These are phyloP conservation scores for Stenodera caucasica DNA, from an alignment of 2,888 invertebrate species.

Conservation along the genomic window DNA sequence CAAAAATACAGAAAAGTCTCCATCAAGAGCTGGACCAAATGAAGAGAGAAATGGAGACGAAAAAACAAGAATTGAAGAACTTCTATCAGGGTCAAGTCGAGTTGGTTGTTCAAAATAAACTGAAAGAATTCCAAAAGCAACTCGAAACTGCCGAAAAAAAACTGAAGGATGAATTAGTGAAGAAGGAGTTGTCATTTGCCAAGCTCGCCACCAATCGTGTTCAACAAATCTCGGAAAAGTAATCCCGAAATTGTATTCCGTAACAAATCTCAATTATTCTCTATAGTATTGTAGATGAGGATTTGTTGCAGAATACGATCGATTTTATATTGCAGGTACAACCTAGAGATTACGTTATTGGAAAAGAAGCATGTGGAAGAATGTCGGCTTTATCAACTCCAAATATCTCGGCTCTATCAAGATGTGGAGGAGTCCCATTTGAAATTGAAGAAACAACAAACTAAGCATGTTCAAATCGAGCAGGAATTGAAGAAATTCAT, in stretches of 20 bases:
- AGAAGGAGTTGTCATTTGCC: conserved; percentile 66
- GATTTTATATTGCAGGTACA: conserved; percentile 61
- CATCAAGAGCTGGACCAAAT: conserved; percentile 53
- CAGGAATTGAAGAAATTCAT: conserved; percentile 72
- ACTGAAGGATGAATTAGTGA: conserved; percentile 65
- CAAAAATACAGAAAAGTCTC: conserved; percentile 53
- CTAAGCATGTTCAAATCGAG: conserved; percentile 68
- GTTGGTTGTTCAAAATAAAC: conserved; percentile 72
- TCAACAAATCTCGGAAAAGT: conserved; percentile 70
- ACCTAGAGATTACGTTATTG: conserved; percentile 71
- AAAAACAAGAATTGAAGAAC: conserved; percentile 68
- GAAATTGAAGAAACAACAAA: conserved; percentile 57
- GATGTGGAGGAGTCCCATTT: conserved; percentile 68
- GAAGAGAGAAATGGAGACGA: conserved; percentile 63
- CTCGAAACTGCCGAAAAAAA: conserved; percentile 70
- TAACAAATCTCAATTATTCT: too few relatives aligned
- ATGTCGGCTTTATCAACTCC: conserved; percentile 70
- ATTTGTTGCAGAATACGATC: too few relatives aligned
- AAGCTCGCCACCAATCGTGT: conserved; percentile 74
- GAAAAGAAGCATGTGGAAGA: conserved; percentile 82
- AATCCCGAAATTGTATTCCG: too few relatives aligned
- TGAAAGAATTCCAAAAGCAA: conserved; percentile 76
- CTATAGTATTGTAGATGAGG: too few relatives aligned
- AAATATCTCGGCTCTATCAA: conserved; percentile 69
- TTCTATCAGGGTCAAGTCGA: conserved; percentile 83